Evolutionary conservation across 2,113 vertebrate species (phyloP), one percentile per base, ranked within the genome.

Genomic region (Galeopterus variegatus): DNA sequence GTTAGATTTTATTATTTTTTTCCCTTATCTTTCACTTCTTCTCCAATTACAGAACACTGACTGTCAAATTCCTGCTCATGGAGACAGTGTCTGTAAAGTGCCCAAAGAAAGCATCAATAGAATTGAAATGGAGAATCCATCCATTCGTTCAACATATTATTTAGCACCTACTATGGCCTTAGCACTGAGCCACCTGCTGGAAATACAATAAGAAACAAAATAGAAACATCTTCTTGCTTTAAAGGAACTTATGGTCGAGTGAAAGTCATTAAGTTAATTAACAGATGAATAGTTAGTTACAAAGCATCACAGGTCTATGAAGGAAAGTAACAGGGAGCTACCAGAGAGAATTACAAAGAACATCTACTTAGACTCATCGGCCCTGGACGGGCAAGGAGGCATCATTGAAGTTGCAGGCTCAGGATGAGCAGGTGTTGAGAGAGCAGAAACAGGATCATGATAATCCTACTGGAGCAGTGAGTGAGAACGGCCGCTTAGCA

Each of bases 261-360:
- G 17, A 92, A 82, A 95, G n/a, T 75, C 24, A 85, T 3, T 77
- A 97, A 82, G 36, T 17, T 88, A 64, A 90, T 88, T 58, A 86
- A 93, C 21, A 89, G 65, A 23, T 13, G 17, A 56, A 60, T 83
- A 82, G 26, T 65, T 83, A 82, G 26, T 65, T 87, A 73, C 13
- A 26, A 67, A 92, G 36, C 83, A 28, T 94, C 45, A 13, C 28
- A 84, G 79, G 33, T 52, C 60, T 91, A 24, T 54, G 69, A 88
- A 58, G 64, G 48, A 90, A 64, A 82, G 31, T 36, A 45, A 52
- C 13, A 82, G 69, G 5, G 23, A 89, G 21, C 14, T 69, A 4
- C 36, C 41, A 8, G 76, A 67, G 54, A 81, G 65, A n/a, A 54
- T 52, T 31, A 54, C 9, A 54, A 64, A 90, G 24, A 62, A 17